Percentiles rank a stretch among this genome's conserved stretches.
Evolutionary conservation across 2,113 vertebrate genomes (phyloP).

Genomic region (Talpa occidentalis): DNA sequence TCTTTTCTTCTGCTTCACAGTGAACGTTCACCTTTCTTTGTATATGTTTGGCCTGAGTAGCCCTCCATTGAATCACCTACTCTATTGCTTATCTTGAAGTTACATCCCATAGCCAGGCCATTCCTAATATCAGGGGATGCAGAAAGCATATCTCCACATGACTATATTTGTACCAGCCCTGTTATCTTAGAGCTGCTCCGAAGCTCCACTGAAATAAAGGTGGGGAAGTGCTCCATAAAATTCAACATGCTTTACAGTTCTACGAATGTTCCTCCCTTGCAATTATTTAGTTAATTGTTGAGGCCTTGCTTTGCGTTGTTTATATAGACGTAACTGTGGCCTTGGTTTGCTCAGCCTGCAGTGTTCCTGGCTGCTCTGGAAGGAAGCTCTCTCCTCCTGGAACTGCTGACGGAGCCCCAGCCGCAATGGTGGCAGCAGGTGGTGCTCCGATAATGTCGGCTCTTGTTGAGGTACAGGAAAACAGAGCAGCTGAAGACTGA

Average conservation of each 20-base stretch:
- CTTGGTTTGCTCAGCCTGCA: not conserved
- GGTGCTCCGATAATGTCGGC: constrained; percentile 63
- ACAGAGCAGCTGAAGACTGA: constrained; percentile 78
- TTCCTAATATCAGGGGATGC: not conserved
- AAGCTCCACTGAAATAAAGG: not conserved
- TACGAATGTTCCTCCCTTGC: not conserved
- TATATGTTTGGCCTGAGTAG: not conserved
- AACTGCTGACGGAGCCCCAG: constrained; percentile 50
- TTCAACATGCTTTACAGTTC: not conserved
- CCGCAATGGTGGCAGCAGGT: constrained; percentile 9
- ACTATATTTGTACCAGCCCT: not conserved
- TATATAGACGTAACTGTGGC: not conserved
- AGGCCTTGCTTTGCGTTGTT: not conserved
- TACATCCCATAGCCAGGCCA: not conserved
- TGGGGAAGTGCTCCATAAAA: not conserved
- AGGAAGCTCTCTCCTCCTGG: not conserved
- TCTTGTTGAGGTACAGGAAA: constrained; percentile 64
- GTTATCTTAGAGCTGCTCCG: not conserved
- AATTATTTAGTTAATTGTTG: not conserved
- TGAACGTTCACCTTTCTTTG: not conserved
- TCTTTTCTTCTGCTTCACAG: not conserved
- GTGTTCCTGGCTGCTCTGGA: constrained; percentile 29
- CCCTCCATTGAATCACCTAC: not conserved
- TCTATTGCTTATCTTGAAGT: not conserved
- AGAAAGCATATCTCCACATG: not conserved